phyloP scores from a whole-genome alignment of 2,797 vertebrate genomes.

The Enteromius afrohamiltoni region DNA sequence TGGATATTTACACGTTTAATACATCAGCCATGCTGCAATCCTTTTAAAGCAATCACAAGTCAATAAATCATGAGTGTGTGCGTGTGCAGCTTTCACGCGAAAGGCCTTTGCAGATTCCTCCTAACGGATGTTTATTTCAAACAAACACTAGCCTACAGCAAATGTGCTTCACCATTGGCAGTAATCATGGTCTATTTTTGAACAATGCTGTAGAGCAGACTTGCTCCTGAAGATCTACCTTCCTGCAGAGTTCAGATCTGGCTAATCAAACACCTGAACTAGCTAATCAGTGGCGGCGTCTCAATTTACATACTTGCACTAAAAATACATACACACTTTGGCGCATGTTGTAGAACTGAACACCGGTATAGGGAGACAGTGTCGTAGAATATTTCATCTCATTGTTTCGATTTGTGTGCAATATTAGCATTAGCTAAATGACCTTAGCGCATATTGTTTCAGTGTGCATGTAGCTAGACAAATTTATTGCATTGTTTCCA shows the following conservation, averaged over 20 bases:
- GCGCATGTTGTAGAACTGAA: not conserved
- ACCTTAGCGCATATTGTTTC: not conserved
- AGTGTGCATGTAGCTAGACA: not conserved
- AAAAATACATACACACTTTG: not conserved
- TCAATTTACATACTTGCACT: constrained; percentile 14
- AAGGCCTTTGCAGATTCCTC: not conserved
- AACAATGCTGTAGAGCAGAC: constrained; percentile 15
- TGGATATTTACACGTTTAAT: constrained; percentile 18
- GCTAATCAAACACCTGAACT: constrained; percentile 48
- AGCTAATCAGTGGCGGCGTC: constrained; percentile 1
- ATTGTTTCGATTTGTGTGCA: not conserved
- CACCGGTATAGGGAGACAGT: not conserved
- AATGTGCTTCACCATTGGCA: constrained; percentile 22
- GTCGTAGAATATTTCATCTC: not conserved
- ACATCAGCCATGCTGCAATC: constrained; percentile 1
- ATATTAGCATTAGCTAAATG: not conserved
- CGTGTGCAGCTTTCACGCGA: not conserved
- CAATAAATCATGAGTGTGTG: not conserved
- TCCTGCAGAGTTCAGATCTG: constrained; percentile 33
- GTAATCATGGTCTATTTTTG: constrained; percentile 42
- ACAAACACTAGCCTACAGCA: constrained; percentile 3
- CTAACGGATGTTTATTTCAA: constrained; percentile 12
- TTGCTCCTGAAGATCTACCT: constrained; percentile 10
- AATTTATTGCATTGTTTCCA: not conserved
- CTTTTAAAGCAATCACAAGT: constrained; percentile 19